Evolutionary conservation across 2,888 invertebrate species (phyloP).

Genomic region (Phalera bucephala): DNA sequence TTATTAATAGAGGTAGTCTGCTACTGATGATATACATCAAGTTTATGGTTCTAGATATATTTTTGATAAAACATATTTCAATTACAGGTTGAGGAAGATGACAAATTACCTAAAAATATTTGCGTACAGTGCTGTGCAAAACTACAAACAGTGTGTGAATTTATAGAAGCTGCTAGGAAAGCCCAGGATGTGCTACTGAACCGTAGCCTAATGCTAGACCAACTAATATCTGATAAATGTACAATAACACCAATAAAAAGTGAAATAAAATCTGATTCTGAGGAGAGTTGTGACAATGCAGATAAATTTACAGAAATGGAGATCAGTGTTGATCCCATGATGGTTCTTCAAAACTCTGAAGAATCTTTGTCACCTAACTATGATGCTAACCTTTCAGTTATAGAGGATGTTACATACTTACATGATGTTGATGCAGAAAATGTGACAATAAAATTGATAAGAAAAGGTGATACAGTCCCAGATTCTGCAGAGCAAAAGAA

Average conservation of each 20-base stretch:
- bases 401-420: conserved; percentile 47
- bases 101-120: conserved; percentile 87
- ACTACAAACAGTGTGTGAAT: conserved; percentile 86
- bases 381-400: conserved; percentile 25
- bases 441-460: conserved; percentile 66
- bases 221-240: conserved; percentile 48
- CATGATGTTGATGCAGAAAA: conserved; percentile 52
- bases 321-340: conserved; percentile 87
- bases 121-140: conserved; percentile 85
- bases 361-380: conserved; percentile 40
- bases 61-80: not conserved
- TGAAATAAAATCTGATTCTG: conserved; percentile 31
- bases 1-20: conserved; percentile 82
- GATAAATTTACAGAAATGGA: conserved; percentile 82
- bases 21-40: not conserved
- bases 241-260: conserved; percentile 12
- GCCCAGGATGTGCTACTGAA: conserved; percentile 83
- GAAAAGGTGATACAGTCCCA: conserved; percentile 29
- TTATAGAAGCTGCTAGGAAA: conserved; percentile 85
- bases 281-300: conserved; percentile 38
- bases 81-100: conserved; percentile 85
- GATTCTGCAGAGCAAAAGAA: conserved; percentile 24
- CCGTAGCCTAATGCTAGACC: conserved; percentile 61
- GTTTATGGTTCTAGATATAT: too few relatives aligned
- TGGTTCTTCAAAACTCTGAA: conserved; percentile 84